Evolutionary conservation across 2,797 vertebrate genomes (phyloP).

Genomic region (Spea hammondii): DNA sequence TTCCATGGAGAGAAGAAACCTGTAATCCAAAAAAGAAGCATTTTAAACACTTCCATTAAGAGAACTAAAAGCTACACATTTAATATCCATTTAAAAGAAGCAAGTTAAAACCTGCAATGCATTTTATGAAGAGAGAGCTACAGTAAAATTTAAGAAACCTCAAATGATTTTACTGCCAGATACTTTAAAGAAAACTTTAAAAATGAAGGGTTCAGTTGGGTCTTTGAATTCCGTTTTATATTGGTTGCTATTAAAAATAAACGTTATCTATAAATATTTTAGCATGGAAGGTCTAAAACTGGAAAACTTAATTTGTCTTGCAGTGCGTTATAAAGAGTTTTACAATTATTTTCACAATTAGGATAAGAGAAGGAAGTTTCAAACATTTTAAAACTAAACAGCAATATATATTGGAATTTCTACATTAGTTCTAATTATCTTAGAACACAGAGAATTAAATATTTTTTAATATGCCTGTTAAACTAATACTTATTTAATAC

Average conservation of each 20-base stretch:
- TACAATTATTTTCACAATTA: not conserved
- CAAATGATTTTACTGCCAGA: not conserved
- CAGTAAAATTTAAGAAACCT: slow-evolving; percentile 13
- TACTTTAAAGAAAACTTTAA: not conserved
- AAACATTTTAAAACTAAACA: not conserved
- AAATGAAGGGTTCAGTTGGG: not conserved
- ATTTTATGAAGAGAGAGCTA: not conserved
- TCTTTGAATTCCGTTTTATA: slow-evolving; percentile 8
- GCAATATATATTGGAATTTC: too few relatives aligned
- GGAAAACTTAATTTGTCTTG: not conserved
- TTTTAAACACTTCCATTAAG: not conserved
- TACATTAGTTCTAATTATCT: too few relatives aligned
- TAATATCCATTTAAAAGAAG: not conserved
- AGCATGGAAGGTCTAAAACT: not conserved
- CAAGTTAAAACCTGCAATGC: not conserved
- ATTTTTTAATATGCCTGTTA: too few relatives aligned
- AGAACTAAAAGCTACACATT: not conserved
- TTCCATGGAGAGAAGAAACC: slow-evolving; percentile 99
- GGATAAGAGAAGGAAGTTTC: not conserved
- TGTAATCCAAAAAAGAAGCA: slow-evolving; percentile 66
- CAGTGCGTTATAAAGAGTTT: not conserved
- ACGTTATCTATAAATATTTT: slow-evolving; percentile 7
- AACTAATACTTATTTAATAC: too few relatives aligned
- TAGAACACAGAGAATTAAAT: too few relatives aligned
- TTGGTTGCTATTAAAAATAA: slow-evolving; percentile 14